Evolutionary conservation across 2,797 vertebrate genomes (phyloP).

Genomic region (Myiotriccus ornatus): DNA sequence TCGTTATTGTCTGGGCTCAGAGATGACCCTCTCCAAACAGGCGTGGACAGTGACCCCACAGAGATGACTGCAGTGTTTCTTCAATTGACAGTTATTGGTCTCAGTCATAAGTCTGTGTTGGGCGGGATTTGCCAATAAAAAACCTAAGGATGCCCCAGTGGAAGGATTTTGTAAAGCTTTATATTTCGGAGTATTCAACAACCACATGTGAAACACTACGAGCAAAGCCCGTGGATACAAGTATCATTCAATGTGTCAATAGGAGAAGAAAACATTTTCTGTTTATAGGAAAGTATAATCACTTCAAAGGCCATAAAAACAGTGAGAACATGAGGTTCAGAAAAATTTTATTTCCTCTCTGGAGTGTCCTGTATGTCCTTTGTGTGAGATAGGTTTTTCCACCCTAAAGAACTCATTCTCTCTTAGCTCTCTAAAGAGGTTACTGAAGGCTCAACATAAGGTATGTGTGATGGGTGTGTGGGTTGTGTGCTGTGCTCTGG

Average conservation of each 20-base stretch:
- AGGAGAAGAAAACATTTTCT: not conserved
- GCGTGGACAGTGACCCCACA: not conserved
- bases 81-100: not conserved
- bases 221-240: not conserved
- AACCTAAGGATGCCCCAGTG: fast-evolving
- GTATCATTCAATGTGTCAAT: fast-evolving
- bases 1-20: not conserved
- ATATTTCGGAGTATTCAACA: not conserved
- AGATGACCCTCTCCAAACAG: not conserved
- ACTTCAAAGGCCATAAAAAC: not conserved
- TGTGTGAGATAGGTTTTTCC: not conserved
- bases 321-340: not conserved
- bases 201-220: not conserved
- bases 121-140: not conserved
- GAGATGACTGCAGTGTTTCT: fast-evolving
- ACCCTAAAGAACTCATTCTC: not conserved
- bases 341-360: not conserved
- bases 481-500: not conserved
- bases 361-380: not conserved
- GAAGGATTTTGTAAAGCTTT: not conserved
- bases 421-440: not conserved
- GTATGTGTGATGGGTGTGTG: not conserved
- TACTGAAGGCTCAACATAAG: not conserved
- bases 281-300: not conserved
- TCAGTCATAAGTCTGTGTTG: not conserved